Percentiles rank a stretch among this genome's conserved stretches.
Evolutionary conservation across 2,888 invertebrate genomes (phyloP).

Genomic region (Tetranychus truncatus): DNA sequence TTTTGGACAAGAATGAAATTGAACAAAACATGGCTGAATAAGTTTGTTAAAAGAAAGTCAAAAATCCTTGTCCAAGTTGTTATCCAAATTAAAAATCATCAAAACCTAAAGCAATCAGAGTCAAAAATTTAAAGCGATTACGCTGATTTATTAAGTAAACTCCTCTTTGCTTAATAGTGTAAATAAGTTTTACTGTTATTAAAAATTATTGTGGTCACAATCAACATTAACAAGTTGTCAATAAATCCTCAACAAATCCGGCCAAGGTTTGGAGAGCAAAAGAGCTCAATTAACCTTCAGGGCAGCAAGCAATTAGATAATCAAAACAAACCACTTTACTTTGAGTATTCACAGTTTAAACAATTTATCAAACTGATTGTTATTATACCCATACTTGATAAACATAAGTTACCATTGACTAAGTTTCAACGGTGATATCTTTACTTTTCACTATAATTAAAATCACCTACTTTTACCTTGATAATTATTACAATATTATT

Average conservation of each 20-base stretch:
- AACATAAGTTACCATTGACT: no score
- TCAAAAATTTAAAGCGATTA: no score
- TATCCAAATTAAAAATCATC: not conserved
- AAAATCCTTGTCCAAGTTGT: not conserved
- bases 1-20: not conserved
- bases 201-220: not conserved
- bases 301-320: not conserved
- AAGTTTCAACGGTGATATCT: no score
- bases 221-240: not conserved
- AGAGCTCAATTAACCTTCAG: not conserved
- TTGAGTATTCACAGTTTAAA: no score
- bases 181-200: not conserved
- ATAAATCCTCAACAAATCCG: not conserved
- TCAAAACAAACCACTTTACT: not conserved
- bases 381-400: no score
- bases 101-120: not conserved
- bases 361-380: no score
- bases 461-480: no score
- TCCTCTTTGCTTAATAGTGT: not conserved
- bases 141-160: not conserved
- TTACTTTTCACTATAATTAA: no score
- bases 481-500: no score
- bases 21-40: not conserved
- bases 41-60: not conserved
- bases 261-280: not conserved